A percentile compares a stretch with the other conserved stretches of the same genome.
Conservation (phyloP, 1,140 invertebrate genomes). For the Aradophagus sp. region DNA sequence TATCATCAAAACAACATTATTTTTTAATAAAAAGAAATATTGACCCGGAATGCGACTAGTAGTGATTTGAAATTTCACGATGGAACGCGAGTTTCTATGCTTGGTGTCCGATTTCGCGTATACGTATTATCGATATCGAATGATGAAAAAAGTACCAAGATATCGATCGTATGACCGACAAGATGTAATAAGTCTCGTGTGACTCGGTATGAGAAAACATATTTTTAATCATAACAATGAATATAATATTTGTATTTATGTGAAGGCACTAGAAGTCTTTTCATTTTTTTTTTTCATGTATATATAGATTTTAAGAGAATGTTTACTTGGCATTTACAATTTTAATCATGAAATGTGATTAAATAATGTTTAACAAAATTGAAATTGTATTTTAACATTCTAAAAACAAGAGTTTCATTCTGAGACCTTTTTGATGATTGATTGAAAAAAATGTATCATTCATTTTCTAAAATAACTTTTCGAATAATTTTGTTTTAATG, state of each 20-base stretch:
- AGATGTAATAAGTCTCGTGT: conserved; percentile 37
- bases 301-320: not conserved
- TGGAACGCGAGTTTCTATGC: conserved; percentile 27
- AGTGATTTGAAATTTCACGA: conserved; percentile 19
- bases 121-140: conserved; percentile 49
- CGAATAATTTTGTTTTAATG: no score
- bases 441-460: no score
- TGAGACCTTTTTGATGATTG: no score
- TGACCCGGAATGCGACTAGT: conserved; percentile 1
- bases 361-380: not conserved
- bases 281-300: not conserved
- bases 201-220: conserved; percentile 13
- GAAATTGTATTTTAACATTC: no score
- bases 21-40: no score
- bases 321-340: not conserved
- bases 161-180: conserved; percentile 44
- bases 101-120: conserved; percentile 44
- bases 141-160: conserved; percentile 37
- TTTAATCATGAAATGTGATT: not conserved
- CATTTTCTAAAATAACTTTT: no score
- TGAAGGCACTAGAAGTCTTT: not conserved
- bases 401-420: no score
- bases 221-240: no score
- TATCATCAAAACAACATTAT: no score
- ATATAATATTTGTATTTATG: conserved; percentile 21